Base-by-base conservation (phyloP, 2,113 vertebrate genomes). In the Rattus rattus region DNA sequence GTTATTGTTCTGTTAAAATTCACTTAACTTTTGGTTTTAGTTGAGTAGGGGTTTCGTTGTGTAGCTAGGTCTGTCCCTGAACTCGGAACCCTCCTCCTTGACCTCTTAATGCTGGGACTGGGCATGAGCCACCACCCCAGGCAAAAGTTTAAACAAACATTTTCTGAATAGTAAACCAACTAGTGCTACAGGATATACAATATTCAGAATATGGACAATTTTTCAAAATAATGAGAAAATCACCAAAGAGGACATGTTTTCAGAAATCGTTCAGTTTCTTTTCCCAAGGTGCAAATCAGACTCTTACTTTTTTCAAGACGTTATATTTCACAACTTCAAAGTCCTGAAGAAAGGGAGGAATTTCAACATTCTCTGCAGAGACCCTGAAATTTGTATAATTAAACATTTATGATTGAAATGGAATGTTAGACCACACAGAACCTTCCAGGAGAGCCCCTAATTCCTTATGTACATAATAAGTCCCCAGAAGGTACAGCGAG, bases 291-390 rank as follows among this genome's bases (percentile, higher is more conserved):
- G 14, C 33, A 96, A 97, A 85, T 88, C 47, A 94, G 84, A 75
- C 30, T 91, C 93, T 97, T 98, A 99, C 99, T 98, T 98, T 99
- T 97, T 98, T 93, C 97, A 99, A 98, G 96, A 98, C 20, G 0
- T 97, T 97, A 93, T 99, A 99, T 96, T 99, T 99, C 95, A 99
- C 99, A 97, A 99, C 99, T 97, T 99, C 98, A 96, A 99, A 99
- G 91, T 98, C 65, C 69, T 98, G 93, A 30, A 98, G 98, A 96
- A 98, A 99, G 85, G 92, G 54, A 75, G 98, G 97, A 92, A 98
- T 93, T 92, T 98, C 97, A 92, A 98, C 96, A 5, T 92, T 97
- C 63, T 98, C 97, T 28, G 61, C 90, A 77, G 97, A 97, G 93
- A 98, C 95, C 85, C 99, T 99, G 97, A 94, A 96, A 96, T 96